These are phyloP conservation scores for Datnioides undecimradiatus DNA, from an alignment of 2,113 vertebrate genomes.

Conservation along the genomic window DNA sequence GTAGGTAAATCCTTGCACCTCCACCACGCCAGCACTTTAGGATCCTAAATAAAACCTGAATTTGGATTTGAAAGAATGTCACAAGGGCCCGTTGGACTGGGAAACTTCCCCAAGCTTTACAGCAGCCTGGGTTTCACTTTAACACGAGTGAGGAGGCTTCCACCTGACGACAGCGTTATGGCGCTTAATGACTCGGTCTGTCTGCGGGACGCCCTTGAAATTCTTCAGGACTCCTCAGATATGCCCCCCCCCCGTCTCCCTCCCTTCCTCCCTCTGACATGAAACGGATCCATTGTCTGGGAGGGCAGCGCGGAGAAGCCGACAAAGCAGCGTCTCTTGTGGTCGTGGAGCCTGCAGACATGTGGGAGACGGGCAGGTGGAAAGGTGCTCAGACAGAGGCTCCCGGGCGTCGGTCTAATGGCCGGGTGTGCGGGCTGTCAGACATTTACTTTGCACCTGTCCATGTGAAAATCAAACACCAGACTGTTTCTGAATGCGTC, in stretches of 20 bases:
- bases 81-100: background rate
- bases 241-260: conserved; percentile 19
- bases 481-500: background rate
- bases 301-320: conserved; percentile 38
- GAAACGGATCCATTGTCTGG: conserved; percentile 76
- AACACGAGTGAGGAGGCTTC: conserved; percentile 4
- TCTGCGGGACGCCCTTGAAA: conserved; percentile 64
- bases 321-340: conserved; percentile 69
- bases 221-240: conserved; percentile 56
- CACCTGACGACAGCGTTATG: conserved; percentile 6
- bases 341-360: conserved; percentile 63
- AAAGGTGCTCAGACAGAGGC: conserved; percentile 37
- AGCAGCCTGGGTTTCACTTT: background rate
- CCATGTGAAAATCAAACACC: background rate
- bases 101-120: background rate
- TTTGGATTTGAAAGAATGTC: background rate
- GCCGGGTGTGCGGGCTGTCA: background rate
- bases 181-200: conserved; percentile 42
- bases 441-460: background rate
- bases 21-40: no score
- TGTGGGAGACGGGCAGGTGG: conserved; percentile 57
- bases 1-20: no score
- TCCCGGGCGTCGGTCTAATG: conserved; percentile 47
- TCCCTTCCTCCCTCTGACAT: conserved; percentile 31
- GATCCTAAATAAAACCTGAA: background rate